These are phyloP conservation scores for Danio kyathit DNA, from an alignment of 2,797 vertebrate genomes.

Conservation along the genomic window DNA sequence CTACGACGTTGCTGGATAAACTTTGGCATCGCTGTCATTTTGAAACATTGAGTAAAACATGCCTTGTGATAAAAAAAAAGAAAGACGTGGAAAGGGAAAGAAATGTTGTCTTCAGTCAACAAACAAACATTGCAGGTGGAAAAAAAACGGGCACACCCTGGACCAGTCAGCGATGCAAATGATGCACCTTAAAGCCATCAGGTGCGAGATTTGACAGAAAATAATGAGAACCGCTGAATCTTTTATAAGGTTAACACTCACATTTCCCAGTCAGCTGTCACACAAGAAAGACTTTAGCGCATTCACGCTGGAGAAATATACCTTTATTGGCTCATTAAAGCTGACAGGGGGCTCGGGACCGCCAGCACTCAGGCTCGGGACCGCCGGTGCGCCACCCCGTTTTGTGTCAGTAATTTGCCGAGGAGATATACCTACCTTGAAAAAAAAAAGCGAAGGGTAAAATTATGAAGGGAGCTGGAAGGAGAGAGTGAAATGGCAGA, in stretches of 20 bases:
- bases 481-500: constrained; percentile 68
- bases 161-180: constrained; percentile 93
- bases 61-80: constrained; percentile 58
- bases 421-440: constrained; percentile 79
- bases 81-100: constrained; percentile 47
- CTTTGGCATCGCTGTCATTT: constrained; percentile 81
- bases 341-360: constrained; percentile 94
- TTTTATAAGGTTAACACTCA: constrained; percentile 99
- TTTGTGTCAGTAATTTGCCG: constrained; percentile 99
- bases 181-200: constrained; percentile 88
- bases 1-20: constrained; percentile 78
- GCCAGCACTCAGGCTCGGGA: constrained; percentile 72
- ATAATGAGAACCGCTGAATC: constrained; percentile 99
- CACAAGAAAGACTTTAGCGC: constrained; percentile 99
- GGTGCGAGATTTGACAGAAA: constrained; percentile 97
- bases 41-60: constrained; percentile 75
- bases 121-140: constrained; percentile 72
- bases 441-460: constrained; percentile 76
- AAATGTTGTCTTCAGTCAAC: constrained; percentile 75
- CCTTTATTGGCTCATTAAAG: constrained; percentile 99
- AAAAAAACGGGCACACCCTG: constrained; percentile 63
- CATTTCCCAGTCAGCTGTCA: constrained; percentile 98
- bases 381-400: constrained; percentile 88
- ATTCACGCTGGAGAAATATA: constrained; percentile 88
- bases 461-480: constrained; percentile 60